Percentiles rank a stretch among this genome's conserved stretches.
Conservation (phyloP, 1,140 invertebrate species). For the Zaprionus africanus region DNA sequence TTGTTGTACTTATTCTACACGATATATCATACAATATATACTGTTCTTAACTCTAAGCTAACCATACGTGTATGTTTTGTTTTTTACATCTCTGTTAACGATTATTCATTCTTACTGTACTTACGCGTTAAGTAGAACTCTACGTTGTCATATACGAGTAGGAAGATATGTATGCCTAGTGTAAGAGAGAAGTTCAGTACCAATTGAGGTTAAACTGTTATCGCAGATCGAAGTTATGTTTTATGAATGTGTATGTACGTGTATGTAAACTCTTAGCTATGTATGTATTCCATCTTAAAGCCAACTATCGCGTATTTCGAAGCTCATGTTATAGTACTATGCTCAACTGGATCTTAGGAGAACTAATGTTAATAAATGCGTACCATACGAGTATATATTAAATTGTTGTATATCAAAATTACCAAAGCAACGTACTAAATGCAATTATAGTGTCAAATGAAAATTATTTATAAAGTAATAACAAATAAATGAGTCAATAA, state of each 20-base stretch:
- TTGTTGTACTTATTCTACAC: constrained; percentile 68
- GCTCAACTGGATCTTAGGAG: constrained; percentile 39
- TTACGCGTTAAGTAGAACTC: constrained; percentile 55
- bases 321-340: constrained; percentile 44
- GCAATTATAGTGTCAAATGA: constrained; percentile 79
- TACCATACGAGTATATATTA: constrained; percentile 15
- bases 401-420: constrained; percentile 81
- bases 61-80: constrained; percentile 34
- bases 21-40: constrained; percentile 42
- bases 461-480: constrained; percentile 50
- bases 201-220: background rate
- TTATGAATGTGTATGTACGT: constrained; percentile 23
- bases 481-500: constrained; percentile 44
- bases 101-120: constrained; percentile 59
- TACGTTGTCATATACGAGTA: constrained; percentile 45
- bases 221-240: constrained; percentile 11
- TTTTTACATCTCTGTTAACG: constrained; percentile 32
- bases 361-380: constrained; percentile 49
- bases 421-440: constrained; percentile 54
- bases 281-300: constrained; percentile 49
- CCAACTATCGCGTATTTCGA: constrained; percentile 36
- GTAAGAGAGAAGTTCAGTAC: background rate
- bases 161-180: background rate
- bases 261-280: constrained; percentile 46
- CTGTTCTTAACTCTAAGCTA: constrained; percentile 32